Conservation (phyloP, 2,888 invertebrate species). For the Drosophila pegasa region DNA sequence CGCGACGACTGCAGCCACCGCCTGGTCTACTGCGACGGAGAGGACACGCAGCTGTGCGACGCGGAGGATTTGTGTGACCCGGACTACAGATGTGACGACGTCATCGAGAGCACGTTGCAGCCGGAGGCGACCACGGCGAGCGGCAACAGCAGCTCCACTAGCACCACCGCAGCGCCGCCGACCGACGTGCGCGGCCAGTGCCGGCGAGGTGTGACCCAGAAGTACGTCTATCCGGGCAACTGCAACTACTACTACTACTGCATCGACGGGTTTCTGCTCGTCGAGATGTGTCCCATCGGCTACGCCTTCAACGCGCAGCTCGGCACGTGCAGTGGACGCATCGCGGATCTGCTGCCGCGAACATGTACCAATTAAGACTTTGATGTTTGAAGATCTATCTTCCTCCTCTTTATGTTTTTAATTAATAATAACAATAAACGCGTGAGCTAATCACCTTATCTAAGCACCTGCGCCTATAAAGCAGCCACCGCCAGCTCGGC, state of each 20-base stretch:
- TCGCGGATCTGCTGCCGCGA: slow-evolving; percentile 16
- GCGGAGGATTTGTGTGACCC: background rate
- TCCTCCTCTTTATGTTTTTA: slow-evolving; percentile 13
- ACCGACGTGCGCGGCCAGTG: slow-evolving; percentile 46
- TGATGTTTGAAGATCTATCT: slow-evolving; percentile 33
- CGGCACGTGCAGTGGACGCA: slow-evolving; percentile 46
- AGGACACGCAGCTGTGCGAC: slow-evolving; percentile 50
- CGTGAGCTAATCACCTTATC: slow-evolving; percentile 60
- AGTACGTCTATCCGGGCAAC: slow-evolving; percentile 62
- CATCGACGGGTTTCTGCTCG: slow-evolving; percentile 63
- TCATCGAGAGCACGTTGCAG: background rate
- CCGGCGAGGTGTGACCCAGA: slow-evolving; percentile 51
- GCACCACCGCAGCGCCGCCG: background rate
- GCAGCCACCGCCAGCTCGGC: slow-evolving; percentile 23
- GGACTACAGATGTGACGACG: background rate
- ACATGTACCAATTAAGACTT: slow-evolving; percentile 58
- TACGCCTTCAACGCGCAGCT: slow-evolving; percentile 56
- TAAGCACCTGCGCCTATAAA: slow-evolving; percentile 51
- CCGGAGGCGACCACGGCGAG: background rate
- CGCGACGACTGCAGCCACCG: slow-evolving; percentile 39
- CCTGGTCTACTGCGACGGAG: slow-evolving; percentile 51
- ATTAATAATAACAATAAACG: slow-evolving; percentile 48
- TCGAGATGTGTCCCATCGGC: slow-evolving; percentile 78
- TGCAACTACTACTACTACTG: slow-evolving; percentile 70
- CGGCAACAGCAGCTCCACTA: background rate